Conservation (phyloP, 2,888 invertebrate genomes). For the Hyles lineata region DNA sequence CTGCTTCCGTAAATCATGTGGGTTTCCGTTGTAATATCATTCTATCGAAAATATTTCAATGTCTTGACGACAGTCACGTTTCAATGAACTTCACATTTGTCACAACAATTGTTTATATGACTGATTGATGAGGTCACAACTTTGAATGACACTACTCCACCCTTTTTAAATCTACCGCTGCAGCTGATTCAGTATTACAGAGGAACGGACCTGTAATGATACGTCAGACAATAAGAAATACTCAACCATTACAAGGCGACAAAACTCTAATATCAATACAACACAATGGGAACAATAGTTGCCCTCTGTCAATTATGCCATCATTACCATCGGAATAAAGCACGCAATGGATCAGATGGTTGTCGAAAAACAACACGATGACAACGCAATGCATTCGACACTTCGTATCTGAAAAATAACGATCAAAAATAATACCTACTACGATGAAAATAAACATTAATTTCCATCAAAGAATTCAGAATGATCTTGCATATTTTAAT, state of each 20-base stretch:
- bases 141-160: constrained; percentile 71
- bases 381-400: constrained; percentile 60
- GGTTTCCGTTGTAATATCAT: no score
- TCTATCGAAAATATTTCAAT: background rate
- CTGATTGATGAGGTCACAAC: constrained; percentile 44
- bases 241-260: constrained; percentile 81
- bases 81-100: constrained; percentile 36
- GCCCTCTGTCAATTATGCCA: constrained; percentile 83
- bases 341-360: constrained; percentile 79
- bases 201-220: constrained; percentile 63
- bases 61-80: constrained; percentile 4
- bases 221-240: constrained; percentile 74
- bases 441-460: constrained; percentile 53
- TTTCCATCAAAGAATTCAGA: constrained; percentile 44
- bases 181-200: constrained; percentile 64
- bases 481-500: constrained; percentile 71
- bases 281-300: constrained; percentile 83
- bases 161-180: constrained; percentile 72
- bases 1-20: no score
- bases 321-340: constrained; percentile 83
- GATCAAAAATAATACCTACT: constrained; percentile 62
- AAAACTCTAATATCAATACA: constrained; percentile 81
- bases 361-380: constrained; percentile 76
- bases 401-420: constrained; percentile 44
- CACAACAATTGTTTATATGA: constrained; percentile 24